Conservation (phyloP, 2,888 invertebrate genomes). For the Lepas anatifera region DNA sequence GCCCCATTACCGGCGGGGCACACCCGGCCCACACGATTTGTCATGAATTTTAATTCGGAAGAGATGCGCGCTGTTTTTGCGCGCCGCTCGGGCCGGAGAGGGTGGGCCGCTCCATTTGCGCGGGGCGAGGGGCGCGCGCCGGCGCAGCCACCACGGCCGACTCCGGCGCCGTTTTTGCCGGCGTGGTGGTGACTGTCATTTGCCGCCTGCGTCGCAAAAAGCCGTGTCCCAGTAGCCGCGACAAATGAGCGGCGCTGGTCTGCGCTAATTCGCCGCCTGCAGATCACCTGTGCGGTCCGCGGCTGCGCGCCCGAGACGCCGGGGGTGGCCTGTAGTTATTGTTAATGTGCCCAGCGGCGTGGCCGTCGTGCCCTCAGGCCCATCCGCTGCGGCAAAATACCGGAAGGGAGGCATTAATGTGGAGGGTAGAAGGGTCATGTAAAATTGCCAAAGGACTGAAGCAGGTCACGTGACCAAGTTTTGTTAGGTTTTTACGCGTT, state of each 20-base stretch:
- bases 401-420: too few species aligned
- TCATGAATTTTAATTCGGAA: slow-evolving; percentile 10
- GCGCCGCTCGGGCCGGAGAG: background rate
- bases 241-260: background rate
- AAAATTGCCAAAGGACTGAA: too few species aligned
- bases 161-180: background rate
- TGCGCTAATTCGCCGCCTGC: background rate
- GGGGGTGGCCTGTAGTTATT: too few species aligned
- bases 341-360: too few species aligned
- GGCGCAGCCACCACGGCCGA: background rate
- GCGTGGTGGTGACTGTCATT: background rate
- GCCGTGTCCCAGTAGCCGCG: background rate
- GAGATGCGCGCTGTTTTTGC: slow-evolving; percentile 5
- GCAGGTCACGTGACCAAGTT: too few species aligned
- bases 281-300: background rate
- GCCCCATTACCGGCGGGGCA: background rate
- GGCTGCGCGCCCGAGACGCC: too few species aligned
- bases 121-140: background rate
- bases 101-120: background rate
- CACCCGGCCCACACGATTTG: background rate
- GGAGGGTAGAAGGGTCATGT: too few species aligned
- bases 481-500: too few species aligned
- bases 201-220: background rate
- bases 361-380: too few species aligned
- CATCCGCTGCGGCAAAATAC: too few species aligned